phyloP scores from a whole-genome alignment of 2,797 vertebrate species.

The Labroides dimidiatus region DNA sequence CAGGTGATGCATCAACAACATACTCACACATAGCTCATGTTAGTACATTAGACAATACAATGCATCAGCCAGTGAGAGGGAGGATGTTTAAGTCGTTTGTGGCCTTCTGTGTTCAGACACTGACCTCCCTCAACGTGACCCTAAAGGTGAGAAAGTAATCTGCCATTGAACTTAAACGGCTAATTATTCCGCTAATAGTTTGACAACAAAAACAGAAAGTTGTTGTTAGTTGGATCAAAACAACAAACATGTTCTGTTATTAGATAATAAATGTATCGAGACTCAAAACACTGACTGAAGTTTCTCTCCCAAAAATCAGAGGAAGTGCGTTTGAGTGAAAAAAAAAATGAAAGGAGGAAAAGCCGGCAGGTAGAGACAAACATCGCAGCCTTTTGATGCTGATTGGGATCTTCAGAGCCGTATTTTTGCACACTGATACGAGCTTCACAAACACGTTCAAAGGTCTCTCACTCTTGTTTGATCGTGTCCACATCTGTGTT shows the following conservation, averaged over 20 bases:
- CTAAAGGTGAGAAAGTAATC: conserved; percentile 26
- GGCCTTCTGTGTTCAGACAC: conserved; percentile 34
- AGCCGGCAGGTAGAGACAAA: conserved; percentile 52
- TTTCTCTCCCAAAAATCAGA: conserved; percentile 31
- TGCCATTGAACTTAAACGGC: conserved; percentile 31
- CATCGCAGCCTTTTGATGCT: conserved; percentile 68
- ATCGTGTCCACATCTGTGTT: conserved; percentile 57
- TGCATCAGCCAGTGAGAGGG: conserved; percentile 70
- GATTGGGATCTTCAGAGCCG: conserved; percentile 75
- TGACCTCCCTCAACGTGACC: conserved; percentile 34
- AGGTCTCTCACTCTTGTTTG: conserved; percentile 53
- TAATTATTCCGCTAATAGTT: conserved; percentile 50
- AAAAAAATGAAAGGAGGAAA: conserved; percentile 48
- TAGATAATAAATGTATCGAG: conserved; percentile 49
- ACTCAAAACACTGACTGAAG: conserved; percentile 7
- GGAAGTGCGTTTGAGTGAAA: conserved; percentile 33
- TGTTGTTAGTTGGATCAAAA: conserved; percentile 52
- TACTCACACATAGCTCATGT: conserved; percentile 77
- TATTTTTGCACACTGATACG: conserved; percentile 41
- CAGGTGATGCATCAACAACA: conserved; percentile 76
- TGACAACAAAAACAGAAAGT: conserved; percentile 36
- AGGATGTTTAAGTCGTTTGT: conserved; percentile 50
- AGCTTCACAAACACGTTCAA: conserved; percentile 52
- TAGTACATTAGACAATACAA: conserved; percentile 78
- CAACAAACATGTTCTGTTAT: conserved; percentile 56